Evolutionary conservation across 2,888 invertebrate genomes (phyloP).

Genomic region (Beris morrisii): DNA sequence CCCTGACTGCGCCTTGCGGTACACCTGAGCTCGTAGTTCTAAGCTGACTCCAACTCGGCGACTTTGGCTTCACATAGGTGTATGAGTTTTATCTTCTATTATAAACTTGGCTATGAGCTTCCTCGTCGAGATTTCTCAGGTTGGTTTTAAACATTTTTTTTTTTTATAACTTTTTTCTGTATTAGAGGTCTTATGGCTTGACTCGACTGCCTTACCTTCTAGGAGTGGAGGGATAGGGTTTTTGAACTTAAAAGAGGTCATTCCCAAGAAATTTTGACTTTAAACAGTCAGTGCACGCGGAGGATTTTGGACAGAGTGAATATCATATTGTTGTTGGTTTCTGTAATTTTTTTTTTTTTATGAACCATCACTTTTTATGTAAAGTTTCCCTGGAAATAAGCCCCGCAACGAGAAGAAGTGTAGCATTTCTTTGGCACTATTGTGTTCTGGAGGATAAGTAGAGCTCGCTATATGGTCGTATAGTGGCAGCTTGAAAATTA

Average conservation of each 20-base stretch:
- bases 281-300: neutral
- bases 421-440: neutral
- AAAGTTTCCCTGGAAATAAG: constrained; percentile 5
- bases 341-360: neutral
- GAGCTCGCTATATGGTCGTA: too few relatives aligned
- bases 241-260: constrained; percentile 37
- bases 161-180: constrained; percentile 2
- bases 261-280: constrained; percentile 27
- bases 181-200: neutral
- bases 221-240: constrained; percentile 29
- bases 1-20: neutral
- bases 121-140: neutral
- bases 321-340: neutral
- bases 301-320: constrained; percentile 1
- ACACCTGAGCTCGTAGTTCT: constrained; percentile 25
- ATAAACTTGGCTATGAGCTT: neutral
- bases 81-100: constrained; percentile 8
- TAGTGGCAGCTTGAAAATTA: neutral
- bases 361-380: neutral
- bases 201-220: neutral
- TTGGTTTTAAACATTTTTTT: neutral
- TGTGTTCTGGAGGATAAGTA: too few relatives aligned
- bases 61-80: constrained; percentile 15
- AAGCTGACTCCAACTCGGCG: constrained; percentile 4
- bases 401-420: neutral